Evolutionary conservation across 2,797 vertebrate genomes (phyloP), one percentile per base, ranked within the genome.

Genomic region (Brachyalestes nurse): DNA sequence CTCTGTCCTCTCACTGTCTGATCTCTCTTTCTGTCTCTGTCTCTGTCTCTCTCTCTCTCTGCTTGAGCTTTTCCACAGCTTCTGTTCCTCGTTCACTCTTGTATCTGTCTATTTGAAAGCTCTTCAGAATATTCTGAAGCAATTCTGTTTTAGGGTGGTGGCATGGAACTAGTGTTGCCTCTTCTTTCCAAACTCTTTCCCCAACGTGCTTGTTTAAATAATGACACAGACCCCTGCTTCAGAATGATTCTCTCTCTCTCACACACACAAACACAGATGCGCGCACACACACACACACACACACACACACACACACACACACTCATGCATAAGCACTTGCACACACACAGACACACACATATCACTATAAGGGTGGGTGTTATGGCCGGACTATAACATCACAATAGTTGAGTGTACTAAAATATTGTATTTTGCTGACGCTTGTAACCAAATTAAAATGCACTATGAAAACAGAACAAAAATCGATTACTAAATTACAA

Each of bases 81-180:
- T 96, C 90, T 91, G 92, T 95, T 95, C 92, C 94, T 96, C 94
- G 93, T 93, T 92, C 61, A 94, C 92, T 86, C 78, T 90, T 64
- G 73, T 94, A 85, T 92, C 82, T 92, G 81, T 94, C 88, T 93
- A 82, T 91, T 86, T 85, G 72, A 73, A 82, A 85, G 95, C 93
- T 95, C 97, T 96, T 96, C 94, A 95, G 97, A 99, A 99, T 99
- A 98, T 99, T 99, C 97, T 99, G 97, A 99, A 99, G 98, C 97
- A 98, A 97, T 99, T 99, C 98, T 99, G 98, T 99, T 99, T 99
- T 97, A 99, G 97, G 97, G 96, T 95, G 97, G 97, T 99, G 98
- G 97, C 97, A 99, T 99, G 97, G 98, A 99, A 99, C 97, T 96
- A 93, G 97, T 88, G 97, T 99, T 97, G 96, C 97, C 95, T 96